Evolutionary conservation across 2,888 invertebrate genomes (phyloP), one percentile per base, ranked within the genome.

Genomic region (Melitaea athalia): DNA sequence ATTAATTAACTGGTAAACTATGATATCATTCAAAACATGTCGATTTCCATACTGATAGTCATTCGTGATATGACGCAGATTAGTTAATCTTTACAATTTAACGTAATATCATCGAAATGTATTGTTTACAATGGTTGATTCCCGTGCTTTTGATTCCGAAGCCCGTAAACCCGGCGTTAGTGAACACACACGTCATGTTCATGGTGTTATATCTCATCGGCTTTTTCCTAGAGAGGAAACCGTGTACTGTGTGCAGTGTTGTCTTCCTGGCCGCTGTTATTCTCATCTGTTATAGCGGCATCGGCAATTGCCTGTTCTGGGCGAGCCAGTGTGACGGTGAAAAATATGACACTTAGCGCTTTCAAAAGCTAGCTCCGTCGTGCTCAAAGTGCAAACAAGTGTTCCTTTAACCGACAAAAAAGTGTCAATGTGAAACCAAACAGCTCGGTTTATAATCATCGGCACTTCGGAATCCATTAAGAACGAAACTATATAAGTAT

Each of bases 171-270:
- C 99, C 99, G 80, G 98, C 98, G 49, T 93, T 99, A 70, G 95
- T 99, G 78, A 97, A 99, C 87, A 99, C 99, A 66, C 98, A 99
- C 89, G 98, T 98, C 71, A 97, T 99, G 96, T 99, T 99, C 88
- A 98, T 99, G 95, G 96, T 98, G 75, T 94, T 99, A 64, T 99
- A 99, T 91, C 92, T 99, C 78, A 96, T 99, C 78, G 98, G 99
- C 79, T 99, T 99, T 93, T 99, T 99, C 88, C 93, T 99, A 79
- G 99, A 99, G 85, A 94, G 98, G 81, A 99, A 92, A 87, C 99
- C 99, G 0, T 99, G 99, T 88, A 98, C 98, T 61, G 98, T 99
- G 75, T 99, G 99, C 93, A 98, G 98, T 82, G 93, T 99, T 65
- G 97, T 99, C 76, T 99, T 99, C 91, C 91, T 99, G 64, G 96